A percentile compares a stretch with the other conserved stretches of the same genome.
Evolutionary conservation across 2,888 invertebrate species (phyloP).

Genomic region (Pteria penguin): DNA sequence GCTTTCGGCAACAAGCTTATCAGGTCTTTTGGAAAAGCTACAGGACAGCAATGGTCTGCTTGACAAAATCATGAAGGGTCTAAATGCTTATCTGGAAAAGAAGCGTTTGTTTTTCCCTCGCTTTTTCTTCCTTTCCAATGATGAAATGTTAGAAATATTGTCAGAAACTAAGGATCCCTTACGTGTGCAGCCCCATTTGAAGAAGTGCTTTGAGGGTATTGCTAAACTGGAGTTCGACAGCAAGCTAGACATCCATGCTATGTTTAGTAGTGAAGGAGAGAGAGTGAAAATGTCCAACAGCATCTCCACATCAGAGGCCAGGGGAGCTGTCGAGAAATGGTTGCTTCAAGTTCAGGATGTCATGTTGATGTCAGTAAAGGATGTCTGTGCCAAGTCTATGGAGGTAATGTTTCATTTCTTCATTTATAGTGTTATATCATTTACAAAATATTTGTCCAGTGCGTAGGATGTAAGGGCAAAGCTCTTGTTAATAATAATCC

Average conservation of each 20-base stretch:
- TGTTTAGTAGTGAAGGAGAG: constrained; percentile 91
- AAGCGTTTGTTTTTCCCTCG: constrained; percentile 80
- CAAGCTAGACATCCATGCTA: constrained; percentile 92
- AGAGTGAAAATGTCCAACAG: constrained; percentile 86
- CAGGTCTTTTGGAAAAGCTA: constrained; percentile 78
- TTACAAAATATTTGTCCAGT: no score
- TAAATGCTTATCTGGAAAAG: constrained; percentile 80
- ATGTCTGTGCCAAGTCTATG: constrained; percentile 84
- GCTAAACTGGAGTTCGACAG: constrained; percentile 91
- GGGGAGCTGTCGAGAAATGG: constrained; percentile 93
- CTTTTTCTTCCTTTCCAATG: constrained; percentile 81
- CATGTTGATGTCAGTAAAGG: constrained; percentile 87
- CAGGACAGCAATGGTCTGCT: constrained; percentile 78
- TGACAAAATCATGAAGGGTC: constrained; percentile 80
- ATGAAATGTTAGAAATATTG: constrained; percentile 81
- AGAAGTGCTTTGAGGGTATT: constrained; percentile 86
- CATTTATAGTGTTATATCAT: not conserved
- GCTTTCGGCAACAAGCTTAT: constrained; percentile 74
- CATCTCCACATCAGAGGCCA: constrained; percentile 89
- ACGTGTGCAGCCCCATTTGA: constrained; percentile 80
- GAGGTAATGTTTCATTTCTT: constrained; percentile 64
- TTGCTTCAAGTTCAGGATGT: constrained; percentile 89
- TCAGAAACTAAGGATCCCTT: constrained; percentile 80
- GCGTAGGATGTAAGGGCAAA: no score
- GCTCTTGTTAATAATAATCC: no score